Evolutionary conservation across 2,113 vertebrate species (phyloP).

Genomic region (Myotis brandtii): DNA sequence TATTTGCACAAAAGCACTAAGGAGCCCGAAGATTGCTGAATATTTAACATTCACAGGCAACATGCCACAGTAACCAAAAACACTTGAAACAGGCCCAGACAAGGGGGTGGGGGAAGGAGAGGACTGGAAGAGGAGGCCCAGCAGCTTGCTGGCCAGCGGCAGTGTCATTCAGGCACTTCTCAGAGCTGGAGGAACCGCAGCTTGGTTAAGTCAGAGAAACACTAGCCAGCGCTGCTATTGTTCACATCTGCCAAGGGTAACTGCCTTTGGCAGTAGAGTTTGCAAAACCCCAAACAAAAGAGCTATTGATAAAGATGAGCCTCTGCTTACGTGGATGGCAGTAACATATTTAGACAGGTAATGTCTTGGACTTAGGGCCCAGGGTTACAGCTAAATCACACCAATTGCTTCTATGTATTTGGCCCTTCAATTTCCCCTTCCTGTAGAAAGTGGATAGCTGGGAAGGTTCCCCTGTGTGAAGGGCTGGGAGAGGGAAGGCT

Average conservation of each 20-base stretch:
- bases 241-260: neutral
- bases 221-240: neutral
- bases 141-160: neutral
- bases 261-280: conserved; percentile 44
- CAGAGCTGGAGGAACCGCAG: neutral
- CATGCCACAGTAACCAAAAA: conserved; percentile 71
- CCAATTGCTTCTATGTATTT: neutral
- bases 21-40: conserved; percentile 66
- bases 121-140: neutral
- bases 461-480: neutral
- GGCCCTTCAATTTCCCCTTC: neutral
- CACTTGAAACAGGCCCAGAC: conserved; percentile 62
- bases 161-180: neutral
- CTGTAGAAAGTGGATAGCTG: neutral
- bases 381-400: neutral
- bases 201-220: neutral
- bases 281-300: conserved; percentile 41
- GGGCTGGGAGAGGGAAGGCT: neutral
- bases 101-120: neutral
- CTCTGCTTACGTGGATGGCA: neutral
- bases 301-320: conserved; percentile 9
- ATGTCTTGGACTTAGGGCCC: neutral
- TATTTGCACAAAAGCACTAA: conserved; percentile 67
- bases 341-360: neutral
- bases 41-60: conserved; percentile 72